Base-by-base conservation (phyloP, 2,888 invertebrate genomes). In the Agriotes lineatus region DNA sequence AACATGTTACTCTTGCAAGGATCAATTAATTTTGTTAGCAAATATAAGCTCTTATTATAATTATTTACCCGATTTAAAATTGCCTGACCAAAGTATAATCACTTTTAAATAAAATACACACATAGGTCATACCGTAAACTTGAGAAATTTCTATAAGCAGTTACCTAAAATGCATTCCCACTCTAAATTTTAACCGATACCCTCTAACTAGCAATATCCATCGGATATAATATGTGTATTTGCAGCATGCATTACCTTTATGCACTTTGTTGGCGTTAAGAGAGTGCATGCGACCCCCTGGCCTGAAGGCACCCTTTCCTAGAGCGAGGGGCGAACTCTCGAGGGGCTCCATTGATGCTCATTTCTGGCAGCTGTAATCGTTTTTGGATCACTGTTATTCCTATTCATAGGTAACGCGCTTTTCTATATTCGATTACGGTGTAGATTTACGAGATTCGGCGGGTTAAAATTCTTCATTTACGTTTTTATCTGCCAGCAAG, bases 341-440 rank as follows among this genome's bases (percentile, higher is more conserved):
- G 68, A 71, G 79, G 79, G 81, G 77, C 79, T 75, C 78, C 75
- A 78, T 78, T 81, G 83, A 83, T 84, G 84, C 82, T 84, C 84
- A 84, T 84, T 84, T 84, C 81, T 83, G 84, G 84, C 84, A 83
- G 83, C 83, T 82, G 83, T 84, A 84, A 84, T 84, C 84, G 84
- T 82, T 84, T 84, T 82, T 80, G 83, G 84, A 84, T 84, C 83
- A 83, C 81, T 81, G 82, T 83, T 83, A 83, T 84, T 82, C 82
- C 82, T 80, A 83, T 84, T 83, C 84, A 82, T 82, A 77, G 82
- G 80, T 80, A 79, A 79, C 78, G 81, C 80, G 80, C 82, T 82
- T 80, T 74, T 71, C 77, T 82, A 80, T 81, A 84, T 84, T 84
- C 82, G 82, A 84, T 83, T 84, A 84, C 82, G 74, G 78, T 77